Conservation (phyloP, 2,113 vertebrate species). For the Rafetus swinhoei region DNA sequence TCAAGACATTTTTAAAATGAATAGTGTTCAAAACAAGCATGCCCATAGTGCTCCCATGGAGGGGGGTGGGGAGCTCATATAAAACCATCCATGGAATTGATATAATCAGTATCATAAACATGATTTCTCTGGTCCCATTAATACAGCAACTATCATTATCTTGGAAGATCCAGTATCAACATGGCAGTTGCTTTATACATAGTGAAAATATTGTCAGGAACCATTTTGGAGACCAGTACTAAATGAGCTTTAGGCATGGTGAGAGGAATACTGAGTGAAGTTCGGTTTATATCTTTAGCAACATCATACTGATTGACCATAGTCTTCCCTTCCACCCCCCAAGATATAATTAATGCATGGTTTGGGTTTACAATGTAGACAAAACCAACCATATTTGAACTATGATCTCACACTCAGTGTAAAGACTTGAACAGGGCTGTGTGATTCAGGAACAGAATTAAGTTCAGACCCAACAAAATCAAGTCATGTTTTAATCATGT, state of each 20-base stretch:
- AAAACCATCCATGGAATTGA: accelerated
- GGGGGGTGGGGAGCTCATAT: not conserved
- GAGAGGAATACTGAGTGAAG: accelerated
- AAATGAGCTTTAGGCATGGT: not conserved
- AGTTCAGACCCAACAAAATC: not conserved
- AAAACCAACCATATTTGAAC: not conserved
- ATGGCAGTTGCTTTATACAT: accelerated
- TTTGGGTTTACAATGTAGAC: not conserved
- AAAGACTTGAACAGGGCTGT: accelerated
- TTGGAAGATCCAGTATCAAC: not conserved
- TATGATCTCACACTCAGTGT: too few species aligned
- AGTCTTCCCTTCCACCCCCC: not conserved
- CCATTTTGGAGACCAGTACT: not conserved
- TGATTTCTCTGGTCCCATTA: not conserved
- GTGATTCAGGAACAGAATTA: not conserved
- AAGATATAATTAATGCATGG: not conserved
- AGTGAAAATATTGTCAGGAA: not conserved
- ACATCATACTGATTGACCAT: not conserved
- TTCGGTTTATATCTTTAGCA: too few species aligned
- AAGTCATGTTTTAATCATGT: not conserved
- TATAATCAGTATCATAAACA: not conserved
- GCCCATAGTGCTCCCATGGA: not conserved
- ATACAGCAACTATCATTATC: accelerated
- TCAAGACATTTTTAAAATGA: not conserved
- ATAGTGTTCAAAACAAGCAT: accelerated